Evolutionary conservation across 2,797 vertebrate genomes (phyloP).

Genomic region (Hypotaenidia okinawae): DNA sequence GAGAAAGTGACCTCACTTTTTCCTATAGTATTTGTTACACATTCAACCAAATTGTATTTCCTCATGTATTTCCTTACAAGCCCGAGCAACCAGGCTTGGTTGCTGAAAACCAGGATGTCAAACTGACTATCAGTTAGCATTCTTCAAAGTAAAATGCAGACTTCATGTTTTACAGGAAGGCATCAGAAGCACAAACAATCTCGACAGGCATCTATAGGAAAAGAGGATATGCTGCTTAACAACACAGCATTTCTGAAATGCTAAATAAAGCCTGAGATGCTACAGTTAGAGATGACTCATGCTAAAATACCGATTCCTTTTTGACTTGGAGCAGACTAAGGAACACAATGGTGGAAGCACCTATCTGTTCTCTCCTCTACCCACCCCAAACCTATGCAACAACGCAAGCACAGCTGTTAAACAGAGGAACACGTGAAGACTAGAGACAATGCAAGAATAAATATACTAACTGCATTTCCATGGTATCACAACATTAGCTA

Average conservation of each 20-base stretch:
- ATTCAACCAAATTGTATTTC: background rate
- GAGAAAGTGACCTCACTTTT: rapidly evolving
- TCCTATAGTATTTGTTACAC: background rate
- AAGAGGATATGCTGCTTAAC: background rate
- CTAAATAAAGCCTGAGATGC: background rate
- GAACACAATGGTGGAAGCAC: background rate
- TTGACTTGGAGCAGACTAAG: conserved; percentile 53
- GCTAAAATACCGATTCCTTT: conserved; percentile 34
- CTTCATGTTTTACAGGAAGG: background rate
- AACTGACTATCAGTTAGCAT: background rate
- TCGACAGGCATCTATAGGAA: background rate
- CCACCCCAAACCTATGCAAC: conserved; percentile 5
- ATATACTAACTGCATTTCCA: conserved; percentile 51
- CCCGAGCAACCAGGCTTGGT: background rate
- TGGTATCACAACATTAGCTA: background rate
- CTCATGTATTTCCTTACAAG: background rate
- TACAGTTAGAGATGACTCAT: conserved; percentile 1
- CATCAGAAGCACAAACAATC: background rate
- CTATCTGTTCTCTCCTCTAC: conserved; percentile 15
- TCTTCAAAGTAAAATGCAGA: background rate
- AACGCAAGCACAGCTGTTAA: conserved; percentile 64
- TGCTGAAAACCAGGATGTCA: background rate
- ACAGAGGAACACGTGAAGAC: conserved; percentile 58
- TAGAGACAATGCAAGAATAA: conserved; percentile 58
- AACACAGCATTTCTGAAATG: conserved; percentile 16